These are phyloP conservation scores for Drosophila anomalipes DNA, from an alignment of 2,888 invertebrate species.

Conservation along the genomic window DNA sequence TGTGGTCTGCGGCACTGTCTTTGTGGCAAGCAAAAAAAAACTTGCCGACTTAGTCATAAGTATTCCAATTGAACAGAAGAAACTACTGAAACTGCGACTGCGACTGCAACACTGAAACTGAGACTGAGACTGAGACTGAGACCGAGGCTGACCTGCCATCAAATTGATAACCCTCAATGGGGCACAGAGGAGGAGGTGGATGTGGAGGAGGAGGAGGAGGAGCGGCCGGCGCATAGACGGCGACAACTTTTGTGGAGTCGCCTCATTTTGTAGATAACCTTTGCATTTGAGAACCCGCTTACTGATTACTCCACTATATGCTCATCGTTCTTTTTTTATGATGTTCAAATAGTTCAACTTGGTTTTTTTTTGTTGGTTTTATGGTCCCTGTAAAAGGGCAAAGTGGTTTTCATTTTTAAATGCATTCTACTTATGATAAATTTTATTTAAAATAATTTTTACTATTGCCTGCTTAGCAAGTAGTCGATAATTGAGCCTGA, in stretches of 20 bases:
- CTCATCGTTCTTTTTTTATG: constrained; percentile 22
- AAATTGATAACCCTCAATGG: constrained; percentile 64
- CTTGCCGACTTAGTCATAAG: constrained; percentile 71
- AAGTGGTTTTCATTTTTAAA: constrained; percentile 60
- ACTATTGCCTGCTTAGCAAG: constrained; percentile 22
- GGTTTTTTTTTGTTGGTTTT: constrained; percentile 18
- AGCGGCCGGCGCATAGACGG: constrained; percentile 17
- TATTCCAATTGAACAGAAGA: constrained; percentile 66
- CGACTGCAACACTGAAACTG: constrained; percentile 6
- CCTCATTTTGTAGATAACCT: constrained; percentile 54
- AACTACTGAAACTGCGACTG: constrained; percentile 43
- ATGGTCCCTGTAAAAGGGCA: constrained; percentile 51
- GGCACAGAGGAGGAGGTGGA: background rate
- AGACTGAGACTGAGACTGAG: background rate
- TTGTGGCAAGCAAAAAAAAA: constrained; percentile 42
- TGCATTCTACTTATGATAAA: constrained; percentile 62
- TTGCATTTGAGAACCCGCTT: constrained; percentile 26
- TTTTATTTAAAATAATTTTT: constrained; percentile 49
- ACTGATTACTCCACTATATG: constrained; percentile 33
- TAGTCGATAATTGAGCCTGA: constrained; percentile 31
- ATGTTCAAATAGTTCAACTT: constrained; percentile 23
- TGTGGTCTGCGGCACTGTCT: constrained; percentile 14
- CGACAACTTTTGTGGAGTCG: constrained; percentile 56
- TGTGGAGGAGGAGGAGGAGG: background rate
- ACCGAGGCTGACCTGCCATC: constrained; percentile 55